phyloP scores from a whole-genome alignment of 1,140 invertebrate genomes.

The Charaxes varanes region DNA sequence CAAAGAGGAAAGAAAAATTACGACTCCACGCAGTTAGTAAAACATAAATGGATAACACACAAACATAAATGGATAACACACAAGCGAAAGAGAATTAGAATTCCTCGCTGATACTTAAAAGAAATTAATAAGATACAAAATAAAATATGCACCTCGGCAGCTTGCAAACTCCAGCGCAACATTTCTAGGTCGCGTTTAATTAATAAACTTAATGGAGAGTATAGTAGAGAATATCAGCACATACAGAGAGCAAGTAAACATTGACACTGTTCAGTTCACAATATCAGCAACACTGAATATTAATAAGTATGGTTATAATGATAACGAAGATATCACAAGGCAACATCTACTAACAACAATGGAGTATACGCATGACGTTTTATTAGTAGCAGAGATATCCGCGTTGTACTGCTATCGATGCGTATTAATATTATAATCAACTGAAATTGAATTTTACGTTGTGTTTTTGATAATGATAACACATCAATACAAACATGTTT shows the following conservation, averaged over 20 bases:
- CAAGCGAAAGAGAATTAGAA: too few relatives aligned
- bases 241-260: conserved; percentile 38
- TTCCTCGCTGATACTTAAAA: too few relatives aligned
- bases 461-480: too few relatives aligned
- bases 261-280: conserved; percentile 42
- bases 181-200: conserved; percentile 23
- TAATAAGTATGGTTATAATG: conserved; percentile 55
- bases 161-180: conserved; percentile 49
- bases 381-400: conserved; percentile 7
- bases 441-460: too few relatives aligned
- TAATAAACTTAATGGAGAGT: too few relatives aligned
- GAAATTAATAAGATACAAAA: conserved; percentile 1
- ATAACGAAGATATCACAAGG: conserved; percentile 62
- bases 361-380: conserved; percentile 16
- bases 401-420: too few relatives aligned
- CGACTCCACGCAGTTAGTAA: too few relatives aligned
- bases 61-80: too few relatives aligned
- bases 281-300: conserved; percentile 46
- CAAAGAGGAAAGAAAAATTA: too few relatives aligned
- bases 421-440: too few relatives aligned
- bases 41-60: too few relatives aligned
- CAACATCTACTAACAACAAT: conserved; percentile 38
- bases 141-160: conserved; percentile 31
- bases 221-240: conserved; percentile 12
- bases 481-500: too few relatives aligned